Evolutionary conservation across 2,888 invertebrate genomes (phyloP), one percentile per base, ranked within the genome.

Genomic region (Aspidiotus rigidus): DNA sequence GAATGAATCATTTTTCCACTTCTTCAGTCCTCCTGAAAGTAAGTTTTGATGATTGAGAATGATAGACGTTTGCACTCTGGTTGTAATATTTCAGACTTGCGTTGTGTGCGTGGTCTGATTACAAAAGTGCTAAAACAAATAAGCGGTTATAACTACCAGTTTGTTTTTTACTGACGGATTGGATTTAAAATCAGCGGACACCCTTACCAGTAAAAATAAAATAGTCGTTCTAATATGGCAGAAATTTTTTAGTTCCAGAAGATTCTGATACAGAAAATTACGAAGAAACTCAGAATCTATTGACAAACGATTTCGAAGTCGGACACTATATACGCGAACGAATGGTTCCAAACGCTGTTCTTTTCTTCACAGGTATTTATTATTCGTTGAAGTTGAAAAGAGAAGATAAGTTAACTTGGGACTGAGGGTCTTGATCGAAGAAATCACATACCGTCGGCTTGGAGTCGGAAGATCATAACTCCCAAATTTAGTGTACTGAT

Each of bases 1-100:
- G 77, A 93, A 91, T 70, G 97, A 98, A 79, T 98, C 97, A 0
- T 99, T 99, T 84, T 99, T 99, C 83, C 98, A 98, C 81, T 99
- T 99, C 84, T 99, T 99, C 81, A 86, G 84, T 74, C 97, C 97
- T 61, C 97, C 97, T 53, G 81, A 78, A 72, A 78, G 82, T 82
- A 75, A 76, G 76, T 73, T 60, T 28, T 28, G 28, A 28, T 28
- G 28, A 7, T 11, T 49, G 49, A 49, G 3, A 28, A 10, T 44
- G 10, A 3, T 62, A 17, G 15, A 41, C 64, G 54, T 55, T 64
- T 10, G 39, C 49, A 55, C n/a, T n/a, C 41, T 10, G 64, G n/a
- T 53, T 49, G 64, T 64, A 13, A 15, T 16, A 7, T 16, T 64
- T 40, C 28, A 5, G 1, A 28, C 28, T 28, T 28, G 28, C 28